These are phyloP conservation scores for Augochlorella aurata DNA, from an alignment of 2,888 invertebrate species.

Conservation along the genomic window DNA sequence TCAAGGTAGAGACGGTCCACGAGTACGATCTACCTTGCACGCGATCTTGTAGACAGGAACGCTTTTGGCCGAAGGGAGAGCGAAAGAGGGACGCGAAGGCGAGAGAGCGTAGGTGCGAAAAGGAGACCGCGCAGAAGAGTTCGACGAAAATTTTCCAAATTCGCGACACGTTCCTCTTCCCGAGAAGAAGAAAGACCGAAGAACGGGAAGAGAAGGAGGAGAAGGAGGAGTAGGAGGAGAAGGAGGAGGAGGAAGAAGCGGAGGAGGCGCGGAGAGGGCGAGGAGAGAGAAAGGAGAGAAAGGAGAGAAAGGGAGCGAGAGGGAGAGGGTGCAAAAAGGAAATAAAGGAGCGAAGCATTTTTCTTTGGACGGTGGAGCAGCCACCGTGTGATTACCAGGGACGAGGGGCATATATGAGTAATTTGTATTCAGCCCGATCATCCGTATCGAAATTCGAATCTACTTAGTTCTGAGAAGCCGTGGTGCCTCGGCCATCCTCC, in stretches of 20 bases:
- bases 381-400: constrained; percentile 81
- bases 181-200: neutral
- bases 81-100: neutral
- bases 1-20: neutral
- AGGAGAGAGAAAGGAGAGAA: neutral
- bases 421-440: constrained; percentile 82
- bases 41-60: neutral
- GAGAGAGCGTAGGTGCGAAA: neutral
- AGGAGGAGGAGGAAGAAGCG: constrained; percentile 8
- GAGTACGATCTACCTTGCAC: neutral
- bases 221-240: constrained; percentile 33
- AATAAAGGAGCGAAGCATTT: constrained; percentile 75
- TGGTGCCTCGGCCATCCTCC: constrained; percentile 66
- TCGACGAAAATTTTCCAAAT: constrained; percentile 22
- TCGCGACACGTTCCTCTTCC: constrained; percentile 30
- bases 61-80: neutral
- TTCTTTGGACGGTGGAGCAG: constrained; percentile 79
- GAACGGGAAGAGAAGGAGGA: constrained; percentile 14
- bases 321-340: constrained; percentile 62
- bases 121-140: neutral
- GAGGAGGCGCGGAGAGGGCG: neutral
- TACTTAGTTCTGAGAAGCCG: constrained; percentile 82
- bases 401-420: constrained; percentile 81
- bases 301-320: constrained; percentile 37
- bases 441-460: constrained; percentile 82